Conservation (phyloP, 35 echinoderm and acorn worm species). For the Hemicentrotus pulcherrimus region DNA sequence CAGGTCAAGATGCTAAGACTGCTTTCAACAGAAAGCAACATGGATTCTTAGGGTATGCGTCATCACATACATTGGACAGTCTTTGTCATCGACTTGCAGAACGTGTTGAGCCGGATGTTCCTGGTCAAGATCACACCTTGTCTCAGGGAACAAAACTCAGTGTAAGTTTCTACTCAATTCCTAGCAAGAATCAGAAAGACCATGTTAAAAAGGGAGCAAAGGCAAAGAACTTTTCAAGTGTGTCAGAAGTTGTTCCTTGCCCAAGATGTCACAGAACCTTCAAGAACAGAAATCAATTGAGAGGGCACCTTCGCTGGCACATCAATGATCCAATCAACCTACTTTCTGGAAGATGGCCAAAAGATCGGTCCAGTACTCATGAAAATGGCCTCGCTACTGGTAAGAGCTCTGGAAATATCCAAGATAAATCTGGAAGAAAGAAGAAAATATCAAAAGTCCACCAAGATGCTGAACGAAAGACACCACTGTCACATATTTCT, state of each 20-base stretch:
- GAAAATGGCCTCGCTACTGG: neutral
- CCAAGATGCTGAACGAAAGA: neutral
- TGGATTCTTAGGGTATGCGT: neutral
- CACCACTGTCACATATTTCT: neutral
- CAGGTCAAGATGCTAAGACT: neutral
- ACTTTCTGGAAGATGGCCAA: constrained; percentile 26
- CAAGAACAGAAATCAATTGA: constrained; percentile 27
- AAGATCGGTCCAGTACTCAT: neutral
- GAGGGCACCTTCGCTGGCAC: constrained; percentile 44
- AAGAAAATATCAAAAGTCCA: neutral
- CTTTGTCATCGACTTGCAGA: constrained; percentile 2
- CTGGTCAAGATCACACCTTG: neutral
- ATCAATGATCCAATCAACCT: constrained; percentile 17
- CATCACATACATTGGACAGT: neutral
- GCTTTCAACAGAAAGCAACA: constrained; percentile 18
- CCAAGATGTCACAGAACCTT: constrained; percentile 24
- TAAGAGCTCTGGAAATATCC: neutral
- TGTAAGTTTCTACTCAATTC: neutral
- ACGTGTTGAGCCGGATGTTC: constrained; percentile 12
- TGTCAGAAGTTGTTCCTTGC: constrained; percentile 10
- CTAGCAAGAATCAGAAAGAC: neutral
- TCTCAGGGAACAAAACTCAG: neutral
- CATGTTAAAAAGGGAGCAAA: neutral
- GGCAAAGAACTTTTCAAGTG: neutral
- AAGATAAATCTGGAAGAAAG: neutral